phyloP scores from a whole-genome alignment of 1,140 invertebrate species.

The Temnothorax longispinosus region DNA sequence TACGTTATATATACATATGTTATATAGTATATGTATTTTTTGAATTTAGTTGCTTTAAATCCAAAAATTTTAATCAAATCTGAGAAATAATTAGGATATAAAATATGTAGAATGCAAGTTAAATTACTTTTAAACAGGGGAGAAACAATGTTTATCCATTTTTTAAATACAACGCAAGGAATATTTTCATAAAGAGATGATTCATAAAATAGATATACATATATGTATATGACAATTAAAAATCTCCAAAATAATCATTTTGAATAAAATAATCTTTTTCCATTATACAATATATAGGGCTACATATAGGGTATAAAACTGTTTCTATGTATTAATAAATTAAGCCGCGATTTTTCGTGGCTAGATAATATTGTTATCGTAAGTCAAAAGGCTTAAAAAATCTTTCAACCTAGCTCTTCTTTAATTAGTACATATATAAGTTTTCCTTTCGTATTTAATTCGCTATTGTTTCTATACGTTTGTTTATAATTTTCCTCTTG shows the following conservation, averaged over 20 bases:
- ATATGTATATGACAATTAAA: background rate
- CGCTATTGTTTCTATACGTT: background rate
- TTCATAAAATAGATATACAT: too few relatives aligned
- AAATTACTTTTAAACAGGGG: too few relatives aligned
- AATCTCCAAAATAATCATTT: conserved; percentile 5
- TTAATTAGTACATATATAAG: background rate
- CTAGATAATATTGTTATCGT: background rate
- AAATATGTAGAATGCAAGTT: too few relatives aligned
- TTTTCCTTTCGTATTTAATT: background rate
- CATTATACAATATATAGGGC: background rate
- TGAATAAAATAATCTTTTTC: background rate
- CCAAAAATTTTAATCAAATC: too few relatives aligned
- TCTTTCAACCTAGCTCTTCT: background rate
- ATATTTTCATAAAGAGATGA: too few relatives aligned
- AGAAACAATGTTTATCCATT: too few relatives aligned
- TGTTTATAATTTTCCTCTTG: background rate
- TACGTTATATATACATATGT: background rate
- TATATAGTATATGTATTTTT: too few relatives aligned
- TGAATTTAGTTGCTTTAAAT: too few relatives aligned
- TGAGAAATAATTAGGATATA: too few relatives aligned
- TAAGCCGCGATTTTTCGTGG: background rate
- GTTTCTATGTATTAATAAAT: background rate
- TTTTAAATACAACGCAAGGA: too few relatives aligned
- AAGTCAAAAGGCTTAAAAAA: background rate
- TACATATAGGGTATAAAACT: background rate